Percentiles rank a stretch among this genome's conserved stretches.
These are phyloP conservation scores for Hippoglossus hippoglossus DNA, from an alignment of 2,797 vertebrate genomes.

Conservation along the genomic window DNA sequence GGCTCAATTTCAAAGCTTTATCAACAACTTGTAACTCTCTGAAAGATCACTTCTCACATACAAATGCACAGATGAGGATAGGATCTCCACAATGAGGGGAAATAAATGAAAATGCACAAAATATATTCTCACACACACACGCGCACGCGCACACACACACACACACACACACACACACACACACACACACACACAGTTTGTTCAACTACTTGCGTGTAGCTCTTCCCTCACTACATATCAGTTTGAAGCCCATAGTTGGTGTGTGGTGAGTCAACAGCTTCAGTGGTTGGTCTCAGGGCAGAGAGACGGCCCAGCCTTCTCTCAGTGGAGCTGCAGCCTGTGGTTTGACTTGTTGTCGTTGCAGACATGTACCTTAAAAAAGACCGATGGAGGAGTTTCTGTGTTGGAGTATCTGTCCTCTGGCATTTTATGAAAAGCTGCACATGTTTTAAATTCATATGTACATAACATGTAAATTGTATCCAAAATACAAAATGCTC, in stretches of 20 bases:
- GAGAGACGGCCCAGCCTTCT: background rate
- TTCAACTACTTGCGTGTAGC: background rate
- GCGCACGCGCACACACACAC: no score
- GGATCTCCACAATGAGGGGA: slow-evolving; percentile 20
- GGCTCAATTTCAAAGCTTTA: slow-evolving; percentile 45
- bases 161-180: slow-evolving; percentile 1
- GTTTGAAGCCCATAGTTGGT: background rate
- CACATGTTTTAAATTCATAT: no score
- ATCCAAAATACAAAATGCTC: no score
- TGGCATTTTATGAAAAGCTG: background rate
- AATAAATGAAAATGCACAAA: slow-evolving; percentile 20
- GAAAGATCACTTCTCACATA: slow-evolving; percentile 1
- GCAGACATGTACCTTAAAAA: background rate
- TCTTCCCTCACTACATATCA: background rate
- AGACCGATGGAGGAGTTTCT: background rate
- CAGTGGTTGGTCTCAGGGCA: slow-evolving; percentile 22
- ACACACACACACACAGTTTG: no score
- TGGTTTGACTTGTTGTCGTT: slow-evolving; percentile 23
- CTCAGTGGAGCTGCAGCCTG: slow-evolving; percentile 5
- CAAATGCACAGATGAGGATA: background rate
- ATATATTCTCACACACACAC: no score
- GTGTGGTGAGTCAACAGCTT: slow-evolving; percentile 26
- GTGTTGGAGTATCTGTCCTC: background rate
- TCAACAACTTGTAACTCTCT: slow-evolving; percentile 10
- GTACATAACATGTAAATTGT: background rate